A percentile compares a stretch with the other conserved stretches of the same genome.
Conservation (phyloP, 2,113 vertebrate species). For the Sturnus vulgaris region DNA sequence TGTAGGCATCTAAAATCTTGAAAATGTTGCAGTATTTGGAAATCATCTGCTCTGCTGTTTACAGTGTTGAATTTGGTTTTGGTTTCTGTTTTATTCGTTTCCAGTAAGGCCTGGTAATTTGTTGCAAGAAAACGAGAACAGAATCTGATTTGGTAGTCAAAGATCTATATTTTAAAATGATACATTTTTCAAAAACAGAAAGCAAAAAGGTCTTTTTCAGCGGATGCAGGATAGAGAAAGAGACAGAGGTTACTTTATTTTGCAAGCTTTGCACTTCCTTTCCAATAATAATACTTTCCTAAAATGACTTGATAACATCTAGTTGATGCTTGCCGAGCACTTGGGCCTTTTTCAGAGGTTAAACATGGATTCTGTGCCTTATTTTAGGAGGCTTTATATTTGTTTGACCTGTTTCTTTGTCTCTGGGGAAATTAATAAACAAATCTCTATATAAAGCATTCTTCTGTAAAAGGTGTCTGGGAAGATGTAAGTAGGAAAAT, state of each 20-base stretch:
- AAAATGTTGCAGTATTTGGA: background rate
- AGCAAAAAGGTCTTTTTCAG: background rate
- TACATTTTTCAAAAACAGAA: background rate
- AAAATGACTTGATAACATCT: background rate
- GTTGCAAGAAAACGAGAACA: background rate
- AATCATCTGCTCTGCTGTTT: background rate
- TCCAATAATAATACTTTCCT: background rate
- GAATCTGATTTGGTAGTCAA: background rate
- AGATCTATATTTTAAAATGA: background rate
- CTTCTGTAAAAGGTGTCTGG: background rate
- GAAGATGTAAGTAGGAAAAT: background rate
- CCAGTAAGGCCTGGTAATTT: background rate
- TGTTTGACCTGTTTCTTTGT: conserved; percentile 7
- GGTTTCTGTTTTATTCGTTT: background rate
- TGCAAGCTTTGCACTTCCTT: background rate
- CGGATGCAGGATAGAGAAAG: background rate
- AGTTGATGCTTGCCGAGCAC: background rate
- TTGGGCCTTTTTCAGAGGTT: background rate
- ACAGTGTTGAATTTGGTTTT: background rate
- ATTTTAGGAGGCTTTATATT: conserved; percentile 5
- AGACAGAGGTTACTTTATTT: background rate
- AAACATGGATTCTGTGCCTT: background rate
- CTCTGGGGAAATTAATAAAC: background rate
- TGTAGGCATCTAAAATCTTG: background rate
- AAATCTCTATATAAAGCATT: background rate